Evolutionary conservation across 2,113 vertebrate species (phyloP).

Genomic region (Xyrauchen texanus): DNA sequence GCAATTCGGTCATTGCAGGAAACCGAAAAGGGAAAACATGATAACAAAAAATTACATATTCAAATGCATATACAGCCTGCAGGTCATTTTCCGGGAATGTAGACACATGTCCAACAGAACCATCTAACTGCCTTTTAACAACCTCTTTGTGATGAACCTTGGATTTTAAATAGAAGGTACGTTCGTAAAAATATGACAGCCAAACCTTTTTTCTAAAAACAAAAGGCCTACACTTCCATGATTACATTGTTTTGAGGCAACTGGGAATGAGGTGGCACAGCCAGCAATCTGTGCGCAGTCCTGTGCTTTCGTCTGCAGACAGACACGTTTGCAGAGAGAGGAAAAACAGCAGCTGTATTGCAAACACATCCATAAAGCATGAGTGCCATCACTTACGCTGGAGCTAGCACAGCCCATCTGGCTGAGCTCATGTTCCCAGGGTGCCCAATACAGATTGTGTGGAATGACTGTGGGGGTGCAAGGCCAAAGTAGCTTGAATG

Average conservation of each 20-base stretch:
- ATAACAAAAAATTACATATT: not conserved
- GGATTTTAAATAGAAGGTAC: not conserved
- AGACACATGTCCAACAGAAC: not conserved
- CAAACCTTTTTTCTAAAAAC: slow-evolving; percentile 26
- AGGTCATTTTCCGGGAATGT: slow-evolving; percentile 1
- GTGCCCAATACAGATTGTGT: not conserved
- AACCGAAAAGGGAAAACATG: not conserved
- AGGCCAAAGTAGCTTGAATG: not conserved
- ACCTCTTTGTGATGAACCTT: slow-evolving; percentile 19
- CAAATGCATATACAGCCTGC: not conserved
- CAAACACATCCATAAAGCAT: slow-evolving; percentile 8
- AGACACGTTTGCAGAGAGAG: slow-evolving; percentile 21
- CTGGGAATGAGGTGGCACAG: not conserved
- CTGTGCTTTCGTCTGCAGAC: not conserved
- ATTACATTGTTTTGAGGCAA: slow-evolving; percentile 28
- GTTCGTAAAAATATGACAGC: not conserved
- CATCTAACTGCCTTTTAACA: slow-evolving; percentile 4
- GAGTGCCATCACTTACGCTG: not conserved
- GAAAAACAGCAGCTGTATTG: slow-evolving; percentile 36
- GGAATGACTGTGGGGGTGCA: slow-evolving; percentile 6
- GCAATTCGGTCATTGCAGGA: not conserved
- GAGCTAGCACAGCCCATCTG: slow-evolving; percentile 22
- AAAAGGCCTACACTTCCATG: slow-evolving; percentile 16
- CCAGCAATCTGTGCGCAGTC: slow-evolving; percentile 12
- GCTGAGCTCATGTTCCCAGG: slow-evolving; percentile 10